These are phyloP conservation scores for Plagodis pulveraria DNA, from an alignment of 2,888 invertebrate genomes.

Conservation along the genomic window DNA sequence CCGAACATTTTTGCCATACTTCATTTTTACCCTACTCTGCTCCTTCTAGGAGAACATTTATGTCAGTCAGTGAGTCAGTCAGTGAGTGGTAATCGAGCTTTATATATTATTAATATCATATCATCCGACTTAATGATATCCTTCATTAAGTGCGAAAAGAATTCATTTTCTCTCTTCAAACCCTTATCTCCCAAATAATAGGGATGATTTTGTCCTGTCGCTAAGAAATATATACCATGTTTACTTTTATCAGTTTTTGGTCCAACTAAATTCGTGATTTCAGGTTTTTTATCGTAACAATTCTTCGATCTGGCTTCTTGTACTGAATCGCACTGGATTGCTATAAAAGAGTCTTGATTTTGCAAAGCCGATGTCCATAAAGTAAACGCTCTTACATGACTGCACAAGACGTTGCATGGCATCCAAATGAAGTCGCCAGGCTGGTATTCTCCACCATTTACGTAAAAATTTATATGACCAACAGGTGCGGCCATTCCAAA, in stretches of 20 bases:
- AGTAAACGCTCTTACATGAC: slow-evolving; percentile 50
- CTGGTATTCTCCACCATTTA: slow-evolving; percentile 70
- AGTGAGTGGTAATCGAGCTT: too few species aligned
- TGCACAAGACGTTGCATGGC: slow-evolving; percentile 53
- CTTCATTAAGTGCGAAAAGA: slow-evolving; percentile 41
- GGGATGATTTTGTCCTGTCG: slow-evolving; percentile 55
- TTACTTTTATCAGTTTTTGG: slow-evolving; percentile 45
- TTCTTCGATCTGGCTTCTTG: slow-evolving; percentile 55
- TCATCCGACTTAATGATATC: slow-evolving; percentile 27
- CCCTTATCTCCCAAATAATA: slow-evolving; percentile 66
- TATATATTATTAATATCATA: too few species aligned
- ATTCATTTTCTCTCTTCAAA: slow-evolving; percentile 55
- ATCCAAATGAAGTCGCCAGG: slow-evolving; percentile 51
- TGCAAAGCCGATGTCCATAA: slow-evolving; percentile 56
- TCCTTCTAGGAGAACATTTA: too few species aligned
- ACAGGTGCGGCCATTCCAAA: slow-evolving; percentile 67
- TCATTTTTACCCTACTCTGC: too few species aligned
- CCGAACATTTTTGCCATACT: too few species aligned
- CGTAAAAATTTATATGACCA: slow-evolving; percentile 69
- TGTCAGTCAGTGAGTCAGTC: too few species aligned
- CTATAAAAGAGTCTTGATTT: slow-evolving; percentile 55
- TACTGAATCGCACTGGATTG: slow-evolving; percentile 54
- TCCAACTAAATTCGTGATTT: slow-evolving; percentile 53
- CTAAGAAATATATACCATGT: slow-evolving; percentile 55
- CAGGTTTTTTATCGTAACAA: slow-evolving; percentile 53